A percentile compares a stretch with the other conserved stretches of the same genome.
Evolutionary conservation across 2,797 vertebrate species (phyloP).

Genomic region (Petrocephalus sullivani): DNA sequence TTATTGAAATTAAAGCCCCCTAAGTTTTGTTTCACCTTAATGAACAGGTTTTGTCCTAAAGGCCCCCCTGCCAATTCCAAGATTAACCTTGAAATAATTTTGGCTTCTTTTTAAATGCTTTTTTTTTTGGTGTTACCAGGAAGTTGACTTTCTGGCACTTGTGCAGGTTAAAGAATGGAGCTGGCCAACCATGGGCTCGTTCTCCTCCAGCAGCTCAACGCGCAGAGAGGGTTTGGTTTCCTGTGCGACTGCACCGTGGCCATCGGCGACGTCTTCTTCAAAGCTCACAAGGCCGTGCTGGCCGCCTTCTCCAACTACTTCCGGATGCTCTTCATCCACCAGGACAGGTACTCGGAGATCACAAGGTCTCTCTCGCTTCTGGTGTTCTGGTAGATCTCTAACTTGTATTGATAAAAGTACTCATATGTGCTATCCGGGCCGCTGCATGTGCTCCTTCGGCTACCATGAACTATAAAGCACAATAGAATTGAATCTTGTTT

Average conservation of each 20-base stretch:
- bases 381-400: neutral
- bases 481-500: neutral
- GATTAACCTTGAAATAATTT: neutral
- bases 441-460: neutral
- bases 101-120: neutral
- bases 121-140: neutral
- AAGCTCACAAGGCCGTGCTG: constrained; percentile 80
- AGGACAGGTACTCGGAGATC: constrained; percentile 68
- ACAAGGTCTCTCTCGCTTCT: neutral
- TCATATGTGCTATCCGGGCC: neutral
- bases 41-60: neutral
- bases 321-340: constrained; percentile 83
- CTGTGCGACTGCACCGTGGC: constrained; percentile 83
- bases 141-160: constrained; percentile 29
- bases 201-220: constrained; percentile 78
- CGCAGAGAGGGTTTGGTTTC: constrained; percentile 80
- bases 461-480: neutral
- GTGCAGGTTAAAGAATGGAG: constrained; percentile 77
- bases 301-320: constrained; percentile 85
- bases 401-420: neutral
- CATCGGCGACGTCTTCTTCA: constrained; percentile 83
- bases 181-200: constrained; percentile 84
- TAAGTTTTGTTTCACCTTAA: neutral
- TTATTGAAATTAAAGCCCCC: neutral
- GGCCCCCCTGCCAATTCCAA: neutral